These are phyloP conservation scores for Yponomeuta malinellus DNA, from an alignment of 2,888 invertebrate species.

Conservation along the genomic window DNA sequence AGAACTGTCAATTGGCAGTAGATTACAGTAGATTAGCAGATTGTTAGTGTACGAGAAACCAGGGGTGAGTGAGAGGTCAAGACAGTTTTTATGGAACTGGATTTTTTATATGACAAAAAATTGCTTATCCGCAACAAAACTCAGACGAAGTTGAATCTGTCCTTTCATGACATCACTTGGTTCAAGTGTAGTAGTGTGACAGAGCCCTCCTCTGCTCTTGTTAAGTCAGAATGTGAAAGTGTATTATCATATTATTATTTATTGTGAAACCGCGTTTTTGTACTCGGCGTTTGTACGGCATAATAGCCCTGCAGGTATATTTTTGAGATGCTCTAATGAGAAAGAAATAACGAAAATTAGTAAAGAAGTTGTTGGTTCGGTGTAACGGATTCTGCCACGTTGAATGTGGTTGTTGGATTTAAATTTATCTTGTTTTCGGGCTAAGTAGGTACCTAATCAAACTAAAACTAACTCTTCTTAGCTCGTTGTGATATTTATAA, in stretches of 20 bases:
- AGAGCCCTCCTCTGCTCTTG: constrained; percentile 35
- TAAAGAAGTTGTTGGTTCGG: not conserved
- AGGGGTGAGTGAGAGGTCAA: too few relatives aligned
- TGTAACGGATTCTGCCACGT: not conserved
- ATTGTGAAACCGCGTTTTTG: constrained; percentile 35
- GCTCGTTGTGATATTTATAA: too few relatives aligned
- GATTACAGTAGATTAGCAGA: too few relatives aligned
- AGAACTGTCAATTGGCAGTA: too few relatives aligned
- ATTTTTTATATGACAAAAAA: not conserved
- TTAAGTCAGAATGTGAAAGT: constrained; percentile 54
- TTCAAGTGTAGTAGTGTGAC: constrained; percentile 31
- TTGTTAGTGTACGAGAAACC: too few relatives aligned
- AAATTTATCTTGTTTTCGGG: not conserved
- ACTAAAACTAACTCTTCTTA: too few relatives aligned
- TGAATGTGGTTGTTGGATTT: not conserved
- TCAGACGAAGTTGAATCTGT: not conserved
- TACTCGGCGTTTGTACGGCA: not conserved
- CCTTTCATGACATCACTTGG: not conserved
- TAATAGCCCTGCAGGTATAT: constrained; percentile 7
- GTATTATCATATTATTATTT: constrained; percentile 64
- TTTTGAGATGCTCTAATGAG: not conserved
- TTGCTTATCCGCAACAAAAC: not conserved
- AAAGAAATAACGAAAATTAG: not conserved
- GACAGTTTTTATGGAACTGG: too few relatives aligned
- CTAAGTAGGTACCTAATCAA: not conserved